A percentile compares a stretch with the other conserved stretches of the same genome.
Evolutionary conservation across 1,140 invertebrate genomes (phyloP).

Genomic region (Zaprionus tsacasi): DNA sequence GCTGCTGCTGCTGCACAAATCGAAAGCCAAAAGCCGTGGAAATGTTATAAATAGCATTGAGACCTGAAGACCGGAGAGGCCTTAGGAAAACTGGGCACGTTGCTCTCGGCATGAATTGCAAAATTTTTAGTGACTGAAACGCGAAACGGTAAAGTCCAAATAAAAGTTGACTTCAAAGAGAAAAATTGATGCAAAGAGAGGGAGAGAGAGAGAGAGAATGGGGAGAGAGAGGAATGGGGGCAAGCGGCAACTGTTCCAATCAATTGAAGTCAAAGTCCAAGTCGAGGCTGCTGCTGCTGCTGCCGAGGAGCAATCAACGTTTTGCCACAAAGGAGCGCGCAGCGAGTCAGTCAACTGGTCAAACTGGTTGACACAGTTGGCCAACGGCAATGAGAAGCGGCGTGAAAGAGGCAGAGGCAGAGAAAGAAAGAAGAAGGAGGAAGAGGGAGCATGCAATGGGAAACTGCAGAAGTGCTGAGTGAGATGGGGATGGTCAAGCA

Average conservation of each 20-base stretch:
- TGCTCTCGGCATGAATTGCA: conserved; percentile 57
- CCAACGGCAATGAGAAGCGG: conserved; percentile 37
- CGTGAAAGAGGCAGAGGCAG: neutral
- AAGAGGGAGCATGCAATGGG: neutral
- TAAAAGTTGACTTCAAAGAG: conserved; percentile 24
- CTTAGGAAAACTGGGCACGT: conserved; percentile 20
- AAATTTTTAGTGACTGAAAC: conserved; percentile 59
- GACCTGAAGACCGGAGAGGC: conserved; percentile 6
- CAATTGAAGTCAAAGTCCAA: conserved; percentile 57
- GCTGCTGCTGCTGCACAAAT: conserved; percentile 35
- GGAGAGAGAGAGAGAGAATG: conserved; percentile 8
- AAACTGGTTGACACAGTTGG: conserved; percentile 78
- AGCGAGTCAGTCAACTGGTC: conserved; percentile 57
- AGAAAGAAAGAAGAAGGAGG: neutral
- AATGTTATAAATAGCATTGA: conserved; percentile 42
- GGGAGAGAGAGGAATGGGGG: conserved; percentile 2
- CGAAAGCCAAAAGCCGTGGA: conserved; percentile 35
- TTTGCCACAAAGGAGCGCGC: conserved; percentile 60
- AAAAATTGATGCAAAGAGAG: conserved; percentile 5
- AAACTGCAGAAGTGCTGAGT: conserved; percentile 3
- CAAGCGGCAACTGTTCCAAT: conserved; percentile 58
- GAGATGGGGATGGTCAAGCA: conserved; percentile 19
- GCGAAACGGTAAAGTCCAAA: conserved; percentile 53
- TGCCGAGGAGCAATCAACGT: conserved; percentile 71
- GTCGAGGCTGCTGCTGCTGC: conserved; percentile 36